Percentiles rank a stretch among this genome's conserved stretches.
Conservation (phyloP, 64 coral and sea anemone genomes). For the Pachyseris speciosa region DNA sequence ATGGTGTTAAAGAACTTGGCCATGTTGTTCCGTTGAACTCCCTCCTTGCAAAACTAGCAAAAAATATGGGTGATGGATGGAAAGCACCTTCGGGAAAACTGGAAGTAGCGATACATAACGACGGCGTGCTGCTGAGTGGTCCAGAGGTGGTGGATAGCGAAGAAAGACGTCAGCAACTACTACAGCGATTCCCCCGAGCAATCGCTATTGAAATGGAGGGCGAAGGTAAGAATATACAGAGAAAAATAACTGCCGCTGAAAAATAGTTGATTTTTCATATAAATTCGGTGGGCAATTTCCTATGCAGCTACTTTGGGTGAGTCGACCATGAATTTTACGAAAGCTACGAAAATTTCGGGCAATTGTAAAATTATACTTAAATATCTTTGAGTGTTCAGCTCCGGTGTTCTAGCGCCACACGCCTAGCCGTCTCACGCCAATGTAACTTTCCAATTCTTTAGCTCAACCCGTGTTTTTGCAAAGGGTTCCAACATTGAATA, state of each 20-base stretch:
- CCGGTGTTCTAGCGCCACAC: no score
- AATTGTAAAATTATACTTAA: no score
- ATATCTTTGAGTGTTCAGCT: no score
- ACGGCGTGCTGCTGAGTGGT: slow-evolving; percentile 40
- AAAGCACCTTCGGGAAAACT: neutral
- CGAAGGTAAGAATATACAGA: slow-evolving; percentile 14
- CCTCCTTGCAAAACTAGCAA: neutral
- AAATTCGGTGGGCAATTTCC: no score
- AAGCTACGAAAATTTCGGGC: no score
- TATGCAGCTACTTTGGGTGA: no score
- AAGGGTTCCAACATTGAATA: no score
- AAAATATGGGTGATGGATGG: neutral
- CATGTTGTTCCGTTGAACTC: neutral
- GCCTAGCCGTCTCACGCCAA: no score
- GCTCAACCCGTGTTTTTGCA: no score
- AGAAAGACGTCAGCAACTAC: slow-evolving; percentile 8
- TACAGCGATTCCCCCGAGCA: slow-evolving; percentile 1
- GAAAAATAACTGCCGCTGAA: neutral
- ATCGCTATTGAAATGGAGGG: slow-evolving; percentile 30
- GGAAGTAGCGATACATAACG: neutral
- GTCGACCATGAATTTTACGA: no score
- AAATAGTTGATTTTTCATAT: no score
- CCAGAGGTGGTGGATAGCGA: slow-evolving; percentile 8
- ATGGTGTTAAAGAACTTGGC: neutral
- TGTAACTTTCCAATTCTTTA: no score